These are phyloP conservation scores for Pachliopta kotzebuea DNA, from an alignment of 2,888 invertebrate genomes.

Conservation along the genomic window DNA sequence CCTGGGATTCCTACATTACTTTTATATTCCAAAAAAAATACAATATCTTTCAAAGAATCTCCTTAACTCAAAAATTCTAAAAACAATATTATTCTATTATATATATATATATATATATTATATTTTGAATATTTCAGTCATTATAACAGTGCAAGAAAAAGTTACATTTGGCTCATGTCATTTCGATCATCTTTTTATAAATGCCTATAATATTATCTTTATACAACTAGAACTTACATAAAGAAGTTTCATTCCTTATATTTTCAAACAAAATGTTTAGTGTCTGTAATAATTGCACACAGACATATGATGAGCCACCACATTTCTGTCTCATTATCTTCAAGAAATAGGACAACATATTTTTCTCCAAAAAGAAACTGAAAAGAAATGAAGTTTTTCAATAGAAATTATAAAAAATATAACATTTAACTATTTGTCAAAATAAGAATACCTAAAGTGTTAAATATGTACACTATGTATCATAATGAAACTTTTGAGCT, in stretches of 20 bases:
- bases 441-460: too few relatives aligned
- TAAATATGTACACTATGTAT: too few relatives aligned
- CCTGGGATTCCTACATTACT: too few relatives aligned
- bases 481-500: too few relatives aligned
- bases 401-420: background rate
- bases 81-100: too few relatives aligned
- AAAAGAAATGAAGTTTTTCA: conserved; percentile 43
- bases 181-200: background rate
- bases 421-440: background rate
- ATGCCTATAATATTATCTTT: background rate
- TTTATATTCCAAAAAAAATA: too few relatives aligned
- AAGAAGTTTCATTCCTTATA: conserved; percentile 98
- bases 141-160: background rate
- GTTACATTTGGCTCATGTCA: background rate
- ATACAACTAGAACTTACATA: conserved; percentile 88
- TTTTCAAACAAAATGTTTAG: conserved; percentile 99
- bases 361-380: conserved; percentile 99
- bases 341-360: conserved; percentile 98
- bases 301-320: conserved; percentile 95
- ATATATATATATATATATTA: too few relatives aligned
- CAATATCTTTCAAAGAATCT: too few relatives aligned
- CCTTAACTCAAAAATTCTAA: too few relatives aligned
- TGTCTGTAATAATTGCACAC: conserved; percentile 98
- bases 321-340: conserved; percentile 98
- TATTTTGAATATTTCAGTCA: too few relatives aligned